Conservation (phyloP, 2,797 vertebrate genomes). For the Melopsittacus undulatus region DNA sequence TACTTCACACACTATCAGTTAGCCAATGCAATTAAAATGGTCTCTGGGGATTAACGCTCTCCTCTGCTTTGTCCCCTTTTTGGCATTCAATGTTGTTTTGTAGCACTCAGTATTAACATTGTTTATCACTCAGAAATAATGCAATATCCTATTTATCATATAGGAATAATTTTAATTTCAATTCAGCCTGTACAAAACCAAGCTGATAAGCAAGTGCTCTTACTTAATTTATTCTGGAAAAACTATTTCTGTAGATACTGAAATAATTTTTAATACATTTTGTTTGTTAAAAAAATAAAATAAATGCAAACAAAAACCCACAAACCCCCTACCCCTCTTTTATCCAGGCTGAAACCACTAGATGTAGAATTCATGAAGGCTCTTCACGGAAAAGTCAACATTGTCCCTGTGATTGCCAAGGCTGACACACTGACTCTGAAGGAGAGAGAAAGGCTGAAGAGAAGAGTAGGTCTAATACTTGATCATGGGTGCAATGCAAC, state of each 20-base stretch:
- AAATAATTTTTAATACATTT: background rate
- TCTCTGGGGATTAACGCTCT: background rate
- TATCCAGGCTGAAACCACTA: conserved; percentile 82
- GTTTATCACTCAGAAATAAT: background rate
- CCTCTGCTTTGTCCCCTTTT: background rate
- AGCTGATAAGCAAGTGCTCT: background rate
- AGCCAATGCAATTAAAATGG: background rate
- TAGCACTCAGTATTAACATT: background rate
- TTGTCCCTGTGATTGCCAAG: conserved; percentile 88
- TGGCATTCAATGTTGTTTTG: background rate
- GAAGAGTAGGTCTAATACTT: conserved; percentile 79
- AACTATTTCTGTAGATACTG: background rate
- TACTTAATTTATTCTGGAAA: background rate
- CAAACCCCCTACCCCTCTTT: background rate
- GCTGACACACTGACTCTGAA: conserved; percentile 85
- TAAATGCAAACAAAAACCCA: background rate
- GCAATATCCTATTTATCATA: background rate
- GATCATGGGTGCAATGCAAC: background rate
- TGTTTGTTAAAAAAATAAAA: background rate
- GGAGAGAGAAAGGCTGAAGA: conserved; percentile 89
- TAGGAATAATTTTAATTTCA: background rate
- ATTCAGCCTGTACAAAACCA: background rate
- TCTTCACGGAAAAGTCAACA: conserved; percentile 90
- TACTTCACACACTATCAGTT: background rate
- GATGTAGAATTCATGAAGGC: conserved; percentile 92